A percentile compares a stretch with the other conserved stretches of the same genome.
Conservation (phyloP, 2,113 vertebrate species). For the Nansenia antarctica region DNA sequence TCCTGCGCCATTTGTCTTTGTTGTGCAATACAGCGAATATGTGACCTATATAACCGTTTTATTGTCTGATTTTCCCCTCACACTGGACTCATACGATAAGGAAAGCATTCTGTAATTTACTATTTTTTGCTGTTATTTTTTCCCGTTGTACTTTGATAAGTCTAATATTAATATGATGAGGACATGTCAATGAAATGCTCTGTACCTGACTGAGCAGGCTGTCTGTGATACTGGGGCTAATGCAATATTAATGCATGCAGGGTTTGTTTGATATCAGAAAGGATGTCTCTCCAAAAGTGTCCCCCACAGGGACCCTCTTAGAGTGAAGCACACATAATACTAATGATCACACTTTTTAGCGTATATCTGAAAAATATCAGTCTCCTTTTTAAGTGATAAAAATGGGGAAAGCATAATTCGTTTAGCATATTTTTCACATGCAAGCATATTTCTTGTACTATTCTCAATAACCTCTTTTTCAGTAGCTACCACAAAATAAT, state of each 20-base stretch:
- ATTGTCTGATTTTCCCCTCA: constrained; percentile 63
- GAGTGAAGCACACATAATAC: constrained; percentile 67
- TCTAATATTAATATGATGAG: constrained; percentile 70
- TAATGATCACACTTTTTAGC: constrained; percentile 68
- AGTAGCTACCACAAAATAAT: not conserved
- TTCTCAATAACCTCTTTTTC: constrained; percentile 3
- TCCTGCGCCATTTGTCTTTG: constrained; percentile 72
- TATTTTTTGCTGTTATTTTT: constrained; percentile 49
- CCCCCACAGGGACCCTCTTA: constrained; percentile 72
- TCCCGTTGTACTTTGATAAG: constrained; percentile 64
- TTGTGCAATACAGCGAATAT: constrained; percentile 58
- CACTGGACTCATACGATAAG: constrained; percentile 51
- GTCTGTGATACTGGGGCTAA: constrained; percentile 66
- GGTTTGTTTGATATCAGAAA: constrained; percentile 72
- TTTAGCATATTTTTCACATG: constrained; percentile 10
- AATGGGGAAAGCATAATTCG: constrained; percentile 31
- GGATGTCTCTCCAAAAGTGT: constrained; percentile 70
- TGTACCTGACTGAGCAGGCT: constrained; percentile 68
- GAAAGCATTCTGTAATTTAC: constrained; percentile 52
- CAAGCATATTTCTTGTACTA: not conserved
- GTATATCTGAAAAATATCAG: constrained; percentile 55
- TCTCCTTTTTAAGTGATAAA: constrained; percentile 46
- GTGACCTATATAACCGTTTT: constrained; percentile 74
- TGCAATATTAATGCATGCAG: constrained; percentile 77
- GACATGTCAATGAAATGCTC: constrained; percentile 65